These are phyloP conservation scores for Merodon equestris DNA, from an alignment of 2,888 invertebrate species.

Conservation along the genomic window DNA sequence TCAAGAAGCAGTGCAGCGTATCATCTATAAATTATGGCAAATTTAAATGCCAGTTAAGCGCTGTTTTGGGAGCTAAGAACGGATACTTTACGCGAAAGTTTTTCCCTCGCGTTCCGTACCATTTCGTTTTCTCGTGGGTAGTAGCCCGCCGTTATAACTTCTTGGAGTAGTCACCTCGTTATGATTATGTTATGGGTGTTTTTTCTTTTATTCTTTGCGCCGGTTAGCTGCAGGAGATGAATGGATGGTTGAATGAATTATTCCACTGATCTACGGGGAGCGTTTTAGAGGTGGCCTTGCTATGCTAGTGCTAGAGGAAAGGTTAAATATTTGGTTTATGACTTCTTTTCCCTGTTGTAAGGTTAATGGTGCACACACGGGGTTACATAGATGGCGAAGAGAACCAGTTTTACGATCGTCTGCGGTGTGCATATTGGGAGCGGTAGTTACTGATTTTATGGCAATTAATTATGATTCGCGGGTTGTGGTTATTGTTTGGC, in stretches of 20 bases:
- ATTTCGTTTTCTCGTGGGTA: no score
- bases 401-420: slow-evolving; percentile 3
- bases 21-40: slow-evolving; percentile 68
- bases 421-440: slow-evolving; percentile 4
- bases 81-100: slow-evolving; percentile 47
- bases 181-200: slow-evolving; percentile 46
- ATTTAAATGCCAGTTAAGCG: slow-evolving; percentile 68
- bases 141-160: slow-evolving; percentile 8
- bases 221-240: slow-evolving; percentile 24
- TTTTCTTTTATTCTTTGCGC: slow-evolving; percentile 23
- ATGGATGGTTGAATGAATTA: slow-evolving; percentile 58
- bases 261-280: slow-evolving; percentile 57
- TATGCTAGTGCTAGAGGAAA: neutral
- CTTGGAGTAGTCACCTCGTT: slow-evolving; percentile 62
- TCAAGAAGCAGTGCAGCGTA: slow-evolving; percentile 31
- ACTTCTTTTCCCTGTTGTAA: slow-evolving; percentile 18
- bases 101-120: slow-evolving; percentile 1
- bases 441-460: slow-evolving; percentile 15
- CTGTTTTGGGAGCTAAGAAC: slow-evolving; percentile 53
- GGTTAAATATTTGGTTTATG: slow-evolving; percentile 52
- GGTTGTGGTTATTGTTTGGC: neutral
- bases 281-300: slow-evolving; percentile 48
- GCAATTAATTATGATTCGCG: slow-evolving; percentile 9
- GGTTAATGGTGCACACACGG: slow-evolving; percentile 29
- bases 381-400: slow-evolving; percentile 12